phyloP scores from a whole-genome alignment of 2,888 invertebrate genomes.

The Pristionchus maxplancki region DNA sequence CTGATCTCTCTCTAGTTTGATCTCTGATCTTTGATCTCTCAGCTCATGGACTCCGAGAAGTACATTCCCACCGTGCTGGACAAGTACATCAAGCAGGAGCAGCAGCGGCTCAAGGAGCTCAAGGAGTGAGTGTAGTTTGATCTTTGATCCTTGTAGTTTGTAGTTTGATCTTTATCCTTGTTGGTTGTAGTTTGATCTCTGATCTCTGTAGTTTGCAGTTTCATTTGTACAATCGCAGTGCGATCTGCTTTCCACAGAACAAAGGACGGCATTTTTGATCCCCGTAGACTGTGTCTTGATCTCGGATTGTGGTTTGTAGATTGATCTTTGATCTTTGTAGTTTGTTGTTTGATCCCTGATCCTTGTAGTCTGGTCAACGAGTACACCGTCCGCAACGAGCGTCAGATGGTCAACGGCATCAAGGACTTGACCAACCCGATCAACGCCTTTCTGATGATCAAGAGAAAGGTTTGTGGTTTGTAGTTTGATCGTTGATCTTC shows the following conservation, averaged over 20 bases:
- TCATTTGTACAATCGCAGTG: too few relatives aligned
- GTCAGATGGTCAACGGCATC: slow-evolving; percentile 67
- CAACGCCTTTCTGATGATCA: slow-evolving; percentile 80
- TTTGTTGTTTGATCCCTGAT: neutral
- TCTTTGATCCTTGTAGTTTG: neutral
- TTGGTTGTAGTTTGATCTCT: neutral
- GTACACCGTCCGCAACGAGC: slow-evolving; percentile 71
- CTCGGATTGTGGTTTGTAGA: neutral
- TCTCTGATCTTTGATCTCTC: slow-evolving; percentile 51
- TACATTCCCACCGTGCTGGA: slow-evolving; percentile 78
- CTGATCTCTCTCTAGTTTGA: neutral
- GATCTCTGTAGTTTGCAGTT: neutral
- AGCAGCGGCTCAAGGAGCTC: slow-evolving; percentile 76
- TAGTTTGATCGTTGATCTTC: neutral
- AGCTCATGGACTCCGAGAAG: slow-evolving; percentile 49
- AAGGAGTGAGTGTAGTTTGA: slow-evolving; percentile 61
- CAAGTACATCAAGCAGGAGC: slow-evolving; percentile 78
- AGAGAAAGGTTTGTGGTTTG: slow-evolving; percentile 78
- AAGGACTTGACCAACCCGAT: slow-evolving; percentile 80
- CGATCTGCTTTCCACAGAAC: too few relatives aligned
- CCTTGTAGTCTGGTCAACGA: slow-evolving; percentile 66
- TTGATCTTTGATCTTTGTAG: neutral
- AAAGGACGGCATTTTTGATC: neutral
- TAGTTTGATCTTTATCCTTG: neutral
- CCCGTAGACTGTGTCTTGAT: slow-evolving; percentile 57